Conservation (phyloP, 1,140 invertebrate species). For the Formica exsecta region DNA sequence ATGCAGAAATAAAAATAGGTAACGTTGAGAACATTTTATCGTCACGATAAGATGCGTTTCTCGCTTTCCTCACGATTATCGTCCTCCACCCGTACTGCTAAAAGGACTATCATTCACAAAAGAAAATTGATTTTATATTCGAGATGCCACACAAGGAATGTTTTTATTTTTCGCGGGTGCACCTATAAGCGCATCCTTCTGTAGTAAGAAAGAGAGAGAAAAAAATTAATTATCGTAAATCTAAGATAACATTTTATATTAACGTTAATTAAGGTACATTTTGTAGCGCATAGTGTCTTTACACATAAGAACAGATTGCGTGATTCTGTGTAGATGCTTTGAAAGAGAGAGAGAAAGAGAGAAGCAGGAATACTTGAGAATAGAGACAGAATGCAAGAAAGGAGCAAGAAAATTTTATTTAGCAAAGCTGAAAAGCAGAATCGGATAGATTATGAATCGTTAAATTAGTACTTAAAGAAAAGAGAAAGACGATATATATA, state of each 20-base stretch:
- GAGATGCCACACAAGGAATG: slow-evolving; percentile 48
- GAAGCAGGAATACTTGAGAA: slow-evolving; percentile 26
- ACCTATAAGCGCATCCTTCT: slow-evolving; percentile 35
- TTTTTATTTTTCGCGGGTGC: slow-evolving; percentile 64
- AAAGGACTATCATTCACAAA: slow-evolving; percentile 14
- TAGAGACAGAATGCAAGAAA: slow-evolving; percentile 1
- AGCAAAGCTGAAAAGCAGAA: slow-evolving; percentile 27
- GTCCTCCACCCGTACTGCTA: slow-evolving; percentile 37
- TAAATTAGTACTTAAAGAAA: slow-evolving; percentile 39
- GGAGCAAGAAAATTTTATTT: slow-evolving; percentile 35
- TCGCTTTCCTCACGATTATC: slow-evolving; percentile 15
- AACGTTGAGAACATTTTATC: neutral
- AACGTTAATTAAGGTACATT: slow-evolving; percentile 76
- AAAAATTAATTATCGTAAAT: slow-evolving; percentile 64
- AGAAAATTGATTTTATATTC: slow-evolving; percentile 70
- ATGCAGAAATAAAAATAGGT: neutral
- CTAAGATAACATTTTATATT: slow-evolving; percentile 80
- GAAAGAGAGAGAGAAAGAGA: slow-evolving; percentile 18
- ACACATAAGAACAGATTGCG: slow-evolving; percentile 47
- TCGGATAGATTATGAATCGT: slow-evolving; percentile 32
- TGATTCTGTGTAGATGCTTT: slow-evolving; percentile 68
- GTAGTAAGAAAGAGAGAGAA: slow-evolving; percentile 52
- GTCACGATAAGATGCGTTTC: neutral
- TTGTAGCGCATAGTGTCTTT: slow-evolving; percentile 75
- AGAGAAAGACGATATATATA: slow-evolving; percentile 19